Percentiles rank a stretch among this genome's conserved stretches.
phyloP scores from a whole-genome alignment of 2,113 vertebrate genomes.

The Psittacara wagleri region DNA sequence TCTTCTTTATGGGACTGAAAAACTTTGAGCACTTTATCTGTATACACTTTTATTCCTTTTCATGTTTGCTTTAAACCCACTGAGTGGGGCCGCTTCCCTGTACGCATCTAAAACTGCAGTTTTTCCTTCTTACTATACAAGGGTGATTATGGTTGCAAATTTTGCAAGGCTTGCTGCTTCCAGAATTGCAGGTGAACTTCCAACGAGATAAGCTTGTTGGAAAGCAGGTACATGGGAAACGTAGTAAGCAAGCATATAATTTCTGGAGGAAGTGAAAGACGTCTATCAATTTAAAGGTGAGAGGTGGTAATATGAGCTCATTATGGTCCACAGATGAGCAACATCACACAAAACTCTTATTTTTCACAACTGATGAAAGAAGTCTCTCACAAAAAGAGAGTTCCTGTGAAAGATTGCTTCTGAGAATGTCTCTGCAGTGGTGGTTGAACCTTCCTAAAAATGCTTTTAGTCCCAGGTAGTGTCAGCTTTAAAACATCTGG shows the following conservation, averaged over 20 bases:
- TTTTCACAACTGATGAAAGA: not conserved
- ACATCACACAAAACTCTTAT: not conserved
- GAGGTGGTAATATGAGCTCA: not conserved
- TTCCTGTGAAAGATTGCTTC: not conserved
- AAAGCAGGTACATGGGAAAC: not conserved
- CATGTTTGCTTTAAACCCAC: not conserved
- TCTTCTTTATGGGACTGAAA: not conserved
- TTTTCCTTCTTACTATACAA: not conserved
- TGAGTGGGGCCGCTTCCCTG: not conserved
- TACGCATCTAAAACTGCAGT: not conserved
- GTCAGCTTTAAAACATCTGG: not conserved
- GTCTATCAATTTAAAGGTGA: not conserved
- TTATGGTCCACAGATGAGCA: not conserved
- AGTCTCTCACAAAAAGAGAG: not conserved
- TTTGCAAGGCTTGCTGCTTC: not conserved
- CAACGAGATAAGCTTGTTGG: not conserved
- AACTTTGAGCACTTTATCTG: not conserved
- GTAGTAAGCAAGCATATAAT: not conserved
- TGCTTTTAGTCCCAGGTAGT: not conserved
- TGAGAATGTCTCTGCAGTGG: not conserved
- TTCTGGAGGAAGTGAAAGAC: not conserved
- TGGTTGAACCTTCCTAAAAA: not conserved
- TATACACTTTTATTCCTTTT: not conserved
- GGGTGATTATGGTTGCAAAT: not conserved
- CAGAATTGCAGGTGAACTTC: not conserved